Base-by-base conservation (phyloP, 2,888 invertebrate genomes). In the Cephus rjabovi region DNA sequence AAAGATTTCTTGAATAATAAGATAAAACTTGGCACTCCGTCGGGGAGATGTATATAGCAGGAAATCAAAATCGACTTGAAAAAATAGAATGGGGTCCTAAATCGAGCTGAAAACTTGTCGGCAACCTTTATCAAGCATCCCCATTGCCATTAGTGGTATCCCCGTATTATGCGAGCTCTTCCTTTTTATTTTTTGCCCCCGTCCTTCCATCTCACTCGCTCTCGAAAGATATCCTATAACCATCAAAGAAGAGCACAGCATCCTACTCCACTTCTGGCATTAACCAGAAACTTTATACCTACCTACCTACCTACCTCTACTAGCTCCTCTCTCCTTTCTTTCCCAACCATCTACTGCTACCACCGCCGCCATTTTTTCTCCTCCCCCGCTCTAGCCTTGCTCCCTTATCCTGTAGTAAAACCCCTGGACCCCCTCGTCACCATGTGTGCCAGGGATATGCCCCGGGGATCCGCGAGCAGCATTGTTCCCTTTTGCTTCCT, bases 401-500 rank as follows among this genome's bases (percentile, higher is more conserved):
- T 30, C 70, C 31, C 70, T 40, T 40, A 15, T 40, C 40, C 40
- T 40, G 15, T 15, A 40, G 40, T 40, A 40, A 40, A 40, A 40
- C 40, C 40, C 40, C 40, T 40, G 15, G 15, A 15, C 1, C 40
- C 40, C 40, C 40, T 15, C 40, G 15, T 40, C 40, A 6, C 40
- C 40, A 6, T 81, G 80, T 75, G 75, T 80, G 78, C 77, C 75
- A 80, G 80, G 79, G 83, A 84, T 81, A 84, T 81, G 82, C 85
- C 79, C 83, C 79, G 75, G 81, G 84, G 83, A 84, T 84, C 79
- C 75, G 75, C 80, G 33, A 76, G 35, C 77, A 68, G 78, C 77
- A 83, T 83, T 85, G 84, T 84, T 76, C 80, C 79, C 74, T 74
- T 80, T 77, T 75, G 69, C 77, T 74, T 75, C 75, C 76, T 68